A percentile compares a stretch with the other conserved stretches of the same genome.
Evolutionary conservation across 2,797 vertebrate species (phyloP).

Genomic region (Enoplosus armatus): DNA sequence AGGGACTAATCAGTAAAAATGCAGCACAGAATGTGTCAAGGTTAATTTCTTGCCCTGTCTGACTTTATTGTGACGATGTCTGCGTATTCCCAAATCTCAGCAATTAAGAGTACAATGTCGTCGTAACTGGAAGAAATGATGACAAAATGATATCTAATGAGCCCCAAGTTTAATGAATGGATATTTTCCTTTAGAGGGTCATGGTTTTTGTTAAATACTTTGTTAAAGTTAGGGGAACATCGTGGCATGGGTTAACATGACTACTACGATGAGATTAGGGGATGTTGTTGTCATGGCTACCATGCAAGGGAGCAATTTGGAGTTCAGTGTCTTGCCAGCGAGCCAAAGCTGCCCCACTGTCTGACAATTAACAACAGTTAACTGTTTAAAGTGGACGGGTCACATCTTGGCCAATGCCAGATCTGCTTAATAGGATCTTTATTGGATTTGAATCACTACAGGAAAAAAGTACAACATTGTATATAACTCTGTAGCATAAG

Average conservation of each 20-base stretch:
- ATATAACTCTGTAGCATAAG: background rate
- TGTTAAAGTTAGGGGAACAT: background rate
- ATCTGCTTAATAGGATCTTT: background rate
- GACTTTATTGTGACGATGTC: background rate
- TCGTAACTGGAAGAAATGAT: background rate
- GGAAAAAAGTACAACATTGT: background rate
- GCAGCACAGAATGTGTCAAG: background rate
- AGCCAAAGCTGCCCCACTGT: too few species aligned
- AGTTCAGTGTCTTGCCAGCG: too few species aligned
- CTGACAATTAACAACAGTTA: too few species aligned
- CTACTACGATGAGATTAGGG: too few species aligned
- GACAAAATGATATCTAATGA: background rate
- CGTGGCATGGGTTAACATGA: background rate
- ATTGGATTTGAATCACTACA: background rate
- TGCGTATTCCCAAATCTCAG: background rate
- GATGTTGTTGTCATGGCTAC: background rate
- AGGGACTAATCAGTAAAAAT: background rate
- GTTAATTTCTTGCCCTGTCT: background rate
- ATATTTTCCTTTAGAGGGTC: background rate
- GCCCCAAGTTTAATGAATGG: background rate
- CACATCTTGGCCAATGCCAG: background rate
- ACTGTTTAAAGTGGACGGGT: background rate
- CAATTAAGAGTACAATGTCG: background rate
- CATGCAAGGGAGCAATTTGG: too few species aligned
- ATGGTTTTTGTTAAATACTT: background rate